phyloP scores from a whole-genome alignment of 1,140 invertebrate species.

The Drosophila nigrodunni region DNA sequence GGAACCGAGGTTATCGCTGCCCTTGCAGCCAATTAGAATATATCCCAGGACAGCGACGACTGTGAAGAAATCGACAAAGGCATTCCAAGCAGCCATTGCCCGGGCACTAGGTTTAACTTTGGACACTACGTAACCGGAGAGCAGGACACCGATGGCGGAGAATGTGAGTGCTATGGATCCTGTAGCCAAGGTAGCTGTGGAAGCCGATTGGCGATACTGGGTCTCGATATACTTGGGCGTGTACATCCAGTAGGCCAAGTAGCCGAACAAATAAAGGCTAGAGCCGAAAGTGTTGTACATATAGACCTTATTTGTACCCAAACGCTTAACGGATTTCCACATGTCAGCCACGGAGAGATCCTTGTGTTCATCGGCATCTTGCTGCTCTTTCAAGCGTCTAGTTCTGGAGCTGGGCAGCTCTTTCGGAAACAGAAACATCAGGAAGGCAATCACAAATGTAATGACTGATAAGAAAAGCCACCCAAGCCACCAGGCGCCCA shows the following conservation, averaged over 20 bases:
- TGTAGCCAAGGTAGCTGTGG: constrained; percentile 88
- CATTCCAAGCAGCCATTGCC: constrained; percentile 90
- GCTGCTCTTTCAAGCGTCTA: constrained; percentile 34
- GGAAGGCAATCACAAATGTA: constrained; percentile 86
- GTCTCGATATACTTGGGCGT: constrained; percentile 91
- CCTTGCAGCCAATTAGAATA: constrained; percentile 88
- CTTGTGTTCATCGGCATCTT: constrained; percentile 8
- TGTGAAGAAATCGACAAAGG: constrained; percentile 86
- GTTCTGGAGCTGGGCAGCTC: constrained; percentile 86
- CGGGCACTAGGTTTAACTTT: constrained; percentile 89
- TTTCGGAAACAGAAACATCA: constrained; percentile 88
- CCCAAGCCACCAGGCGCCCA: constrained; percentile 93
- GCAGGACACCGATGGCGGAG: constrained; percentile 89
- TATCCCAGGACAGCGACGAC: constrained; percentile 87
- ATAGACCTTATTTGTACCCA: constrained; percentile 87
- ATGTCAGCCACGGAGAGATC: constrained; percentile 63
- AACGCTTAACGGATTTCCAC: constrained; percentile 51
- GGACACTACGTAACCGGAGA: constrained; percentile 89
- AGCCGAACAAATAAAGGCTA: constrained; percentile 89
- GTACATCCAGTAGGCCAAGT: constrained; percentile 91
- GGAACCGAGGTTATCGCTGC: constrained; percentile 67
- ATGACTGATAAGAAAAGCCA: constrained; percentile 89
- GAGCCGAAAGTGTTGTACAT: constrained; percentile 88
- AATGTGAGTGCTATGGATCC: constrained; percentile 89
- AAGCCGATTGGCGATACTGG: constrained; percentile 90